Evolutionary conservation across 2,113 vertebrate genomes (phyloP).

Genomic region (Petromus typicus): DNA sequence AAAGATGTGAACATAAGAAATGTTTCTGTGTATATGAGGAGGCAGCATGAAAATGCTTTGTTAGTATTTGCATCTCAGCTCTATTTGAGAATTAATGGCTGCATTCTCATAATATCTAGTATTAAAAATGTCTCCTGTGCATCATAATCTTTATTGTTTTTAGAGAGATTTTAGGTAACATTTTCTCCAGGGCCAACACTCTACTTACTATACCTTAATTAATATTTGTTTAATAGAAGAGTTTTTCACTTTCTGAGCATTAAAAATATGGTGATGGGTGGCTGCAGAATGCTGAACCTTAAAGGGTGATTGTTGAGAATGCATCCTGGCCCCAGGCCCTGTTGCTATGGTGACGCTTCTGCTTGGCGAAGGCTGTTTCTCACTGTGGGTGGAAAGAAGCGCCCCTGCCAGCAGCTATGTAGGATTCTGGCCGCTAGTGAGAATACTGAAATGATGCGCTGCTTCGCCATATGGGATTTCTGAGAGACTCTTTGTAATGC

Average conservation of each 20-base stretch:
- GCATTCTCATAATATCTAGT: not conserved
- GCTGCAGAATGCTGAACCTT: not conserved
- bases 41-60: not conserved
- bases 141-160: not conserved
- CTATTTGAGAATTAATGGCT: not conserved
- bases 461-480: conserved; percentile 68
- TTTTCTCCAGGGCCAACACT: not conserved
- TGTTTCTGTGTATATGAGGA: not conserved
- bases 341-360: conserved; percentile 72
- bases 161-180: not conserved
- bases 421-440: conserved; percentile 78
- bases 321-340: not conserved
- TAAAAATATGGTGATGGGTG: not conserved
- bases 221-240: not conserved
- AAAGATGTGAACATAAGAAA: not conserved
- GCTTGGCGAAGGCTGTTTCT: conserved; percentile 73
- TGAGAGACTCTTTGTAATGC: conserved; percentile 45
- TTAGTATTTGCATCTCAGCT: not conserved
- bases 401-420: conserved; percentile 74
- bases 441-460: conserved; percentile 51
- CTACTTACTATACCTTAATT: not conserved
- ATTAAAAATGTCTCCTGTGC: not conserved
- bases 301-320: conserved; percentile 17
- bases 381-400: conserved; percentile 73
- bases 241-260: conserved; percentile 25